These are phyloP conservation scores for Hypotaenidia okinawae DNA, from an alignment of 2,797 vertebrate species.

Conservation along the genomic window DNA sequence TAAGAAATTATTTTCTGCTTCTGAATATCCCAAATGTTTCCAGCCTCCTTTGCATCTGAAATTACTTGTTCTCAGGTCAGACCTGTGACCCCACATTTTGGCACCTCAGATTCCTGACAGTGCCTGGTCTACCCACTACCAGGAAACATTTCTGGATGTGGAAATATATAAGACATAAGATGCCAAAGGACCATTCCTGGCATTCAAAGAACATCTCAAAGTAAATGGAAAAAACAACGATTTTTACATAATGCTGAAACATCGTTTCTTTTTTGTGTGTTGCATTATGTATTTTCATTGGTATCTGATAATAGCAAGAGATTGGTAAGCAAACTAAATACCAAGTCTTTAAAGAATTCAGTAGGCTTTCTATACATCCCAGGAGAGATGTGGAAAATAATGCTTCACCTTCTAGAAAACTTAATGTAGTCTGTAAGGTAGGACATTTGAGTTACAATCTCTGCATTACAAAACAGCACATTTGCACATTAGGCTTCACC, in stretches of 20 bases:
- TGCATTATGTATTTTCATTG: not conserved
- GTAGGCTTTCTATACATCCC: not conserved
- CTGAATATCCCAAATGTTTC: not conserved
- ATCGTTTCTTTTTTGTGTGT: not conserved
- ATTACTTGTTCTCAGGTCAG: not conserved
- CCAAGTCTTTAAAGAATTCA: constrained; percentile 21
- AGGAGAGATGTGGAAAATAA: constrained; percentile 30
- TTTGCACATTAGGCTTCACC: constrained; percentile 59
- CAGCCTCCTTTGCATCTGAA: not conserved
- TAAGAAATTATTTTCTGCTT: not conserved
- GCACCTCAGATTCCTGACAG: not conserved
- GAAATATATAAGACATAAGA: not conserved
- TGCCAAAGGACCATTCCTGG: not conserved
- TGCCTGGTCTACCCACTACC: not conserved
- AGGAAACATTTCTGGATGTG: not conserved
- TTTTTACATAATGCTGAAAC: constrained; percentile 47
- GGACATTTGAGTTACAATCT: not conserved
- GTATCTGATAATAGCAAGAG: constrained; percentile 7
- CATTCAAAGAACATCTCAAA: not conserved
- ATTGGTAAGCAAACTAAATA: constrained; percentile 28
- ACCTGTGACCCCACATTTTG: not conserved
- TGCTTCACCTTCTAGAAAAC: constrained; percentile 57
- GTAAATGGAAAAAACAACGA: not conserved
- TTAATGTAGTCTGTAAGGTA: constrained; percentile 54
- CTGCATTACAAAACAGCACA: constrained; percentile 66